Conservation (phyloP, 2,888 invertebrate species). For the Drosophila mulleri region DNA sequence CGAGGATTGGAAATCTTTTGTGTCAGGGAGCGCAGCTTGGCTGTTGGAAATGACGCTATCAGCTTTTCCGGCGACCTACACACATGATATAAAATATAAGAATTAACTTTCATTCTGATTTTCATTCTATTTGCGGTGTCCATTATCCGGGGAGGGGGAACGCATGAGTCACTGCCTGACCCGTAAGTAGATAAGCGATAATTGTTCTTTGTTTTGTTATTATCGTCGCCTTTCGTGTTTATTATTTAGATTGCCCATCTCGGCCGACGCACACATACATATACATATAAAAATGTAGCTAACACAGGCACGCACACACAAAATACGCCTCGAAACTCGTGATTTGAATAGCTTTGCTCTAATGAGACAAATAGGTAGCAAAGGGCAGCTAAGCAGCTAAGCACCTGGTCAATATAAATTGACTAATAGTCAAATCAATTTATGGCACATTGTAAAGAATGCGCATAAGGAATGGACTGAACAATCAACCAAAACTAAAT, state of each 20-base stretch:
- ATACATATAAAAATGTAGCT: neutral
- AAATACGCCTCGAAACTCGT: conserved; percentile 35
- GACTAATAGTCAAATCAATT: neutral
- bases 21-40: conserved; percentile 94
- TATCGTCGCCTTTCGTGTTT: conserved; percentile 55
- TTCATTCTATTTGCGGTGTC: conserved; percentile 16
- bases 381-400: neutral
- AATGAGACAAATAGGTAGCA: conserved; percentile 10
- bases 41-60: conserved; percentile 90
- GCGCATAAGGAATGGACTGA: neutral
- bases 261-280: conserved; percentile 1
- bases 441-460: neutral
- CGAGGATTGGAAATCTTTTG: conserved; percentile 98
- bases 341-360: conserved; percentile 36
- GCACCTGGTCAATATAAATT: neutral
- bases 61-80: conserved; percentile 84
- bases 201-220: conserved; percentile 58
- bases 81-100: conserved; percentile 20
- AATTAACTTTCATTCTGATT: conserved; percentile 4
- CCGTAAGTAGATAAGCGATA: conserved; percentile 47
- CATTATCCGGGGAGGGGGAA: conserved; percentile 4
- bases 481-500: neutral
- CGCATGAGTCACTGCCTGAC: conserved; percentile 30
- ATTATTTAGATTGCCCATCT: conserved; percentile 52
- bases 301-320: conserved; percentile 10